These are phyloP conservation scores for Delphinapterus leucas DNA, from an alignment of 2,113 vertebrate genomes.

Conservation along the genomic window DNA sequence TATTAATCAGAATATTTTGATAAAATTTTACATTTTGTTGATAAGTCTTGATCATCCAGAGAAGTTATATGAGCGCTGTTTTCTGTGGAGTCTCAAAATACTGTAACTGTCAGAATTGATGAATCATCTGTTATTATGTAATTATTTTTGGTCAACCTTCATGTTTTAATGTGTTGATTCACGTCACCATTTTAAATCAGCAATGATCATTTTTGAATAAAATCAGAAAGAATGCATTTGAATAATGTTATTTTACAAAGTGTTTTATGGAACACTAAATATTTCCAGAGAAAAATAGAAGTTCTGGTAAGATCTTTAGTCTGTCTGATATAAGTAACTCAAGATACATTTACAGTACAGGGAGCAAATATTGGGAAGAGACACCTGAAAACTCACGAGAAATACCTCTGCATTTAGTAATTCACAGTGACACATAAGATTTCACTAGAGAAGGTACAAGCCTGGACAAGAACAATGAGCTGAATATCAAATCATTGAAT, in stretches of 20 bases:
- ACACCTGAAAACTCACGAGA: neutral
- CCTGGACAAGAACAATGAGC: too few relatives aligned
- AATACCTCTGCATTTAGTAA: neutral
- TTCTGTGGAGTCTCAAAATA: neutral
- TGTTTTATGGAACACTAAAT: neutral
- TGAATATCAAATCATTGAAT: neutral
- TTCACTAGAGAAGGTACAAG: neutral
- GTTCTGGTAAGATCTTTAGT: neutral
- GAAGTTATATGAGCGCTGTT: neutral
- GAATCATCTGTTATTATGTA: neutral
- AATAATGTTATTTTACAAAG: neutral
- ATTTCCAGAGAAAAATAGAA: neutral
- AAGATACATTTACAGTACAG: neutral
- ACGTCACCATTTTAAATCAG: neutral
- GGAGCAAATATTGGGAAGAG: neutral
- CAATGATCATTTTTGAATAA: neutral
- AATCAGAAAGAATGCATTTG: neutral
- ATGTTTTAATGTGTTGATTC: neutral
- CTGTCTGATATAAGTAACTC: neutral
- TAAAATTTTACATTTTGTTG: neutral
- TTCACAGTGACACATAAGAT: neutral
- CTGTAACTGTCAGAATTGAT: neutral
- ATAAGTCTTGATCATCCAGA: neutral
- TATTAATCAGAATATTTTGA: constrained; percentile 5
- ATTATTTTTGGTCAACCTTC: neutral